Conservation (phyloP, 1,140 invertebrate species). For the Drosophila malerkotliana region DNA sequence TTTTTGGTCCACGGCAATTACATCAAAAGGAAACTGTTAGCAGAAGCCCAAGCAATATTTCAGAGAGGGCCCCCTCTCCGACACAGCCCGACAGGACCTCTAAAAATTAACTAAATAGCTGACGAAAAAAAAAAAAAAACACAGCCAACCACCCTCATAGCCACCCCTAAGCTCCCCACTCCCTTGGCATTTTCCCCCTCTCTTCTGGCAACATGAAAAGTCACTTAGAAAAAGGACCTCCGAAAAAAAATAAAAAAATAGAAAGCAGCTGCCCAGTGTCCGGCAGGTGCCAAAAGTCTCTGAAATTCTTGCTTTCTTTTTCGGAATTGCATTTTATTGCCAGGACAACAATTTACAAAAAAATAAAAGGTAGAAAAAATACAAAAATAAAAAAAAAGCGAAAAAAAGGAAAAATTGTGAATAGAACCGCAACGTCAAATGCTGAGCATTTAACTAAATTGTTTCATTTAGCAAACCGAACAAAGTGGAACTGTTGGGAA, state of each 20-base stretch:
- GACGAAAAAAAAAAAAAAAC: not conserved
- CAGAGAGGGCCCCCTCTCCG: conserved; percentile 33
- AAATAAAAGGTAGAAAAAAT: not conserved
- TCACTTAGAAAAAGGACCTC: conserved; percentile 44
- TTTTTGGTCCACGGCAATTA: conserved; percentile 59
- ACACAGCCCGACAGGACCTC: conserved; percentile 34
- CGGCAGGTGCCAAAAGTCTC: conserved; percentile 29
- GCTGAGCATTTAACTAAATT: conserved; percentile 54
- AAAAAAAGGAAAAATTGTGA: not conserved
- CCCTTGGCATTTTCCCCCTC: too few species aligned
- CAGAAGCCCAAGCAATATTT: conserved; percentile 63
- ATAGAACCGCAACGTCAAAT: conserved; percentile 41
- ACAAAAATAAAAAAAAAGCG: not conserved
- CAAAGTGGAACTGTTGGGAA: conserved; percentile 26
- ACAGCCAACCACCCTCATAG: not conserved
- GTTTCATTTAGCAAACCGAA: conserved; percentile 42
- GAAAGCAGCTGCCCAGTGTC: conserved; percentile 8
- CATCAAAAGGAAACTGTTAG: conserved; percentile 73
- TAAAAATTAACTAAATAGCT: conserved; percentile 76
- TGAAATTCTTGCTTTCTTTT: conserved; percentile 24
- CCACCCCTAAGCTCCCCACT: not conserved
- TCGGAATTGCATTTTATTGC: conserved; percentile 64
- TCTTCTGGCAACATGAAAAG: conserved; percentile 51
- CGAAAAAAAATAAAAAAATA: not conserved
- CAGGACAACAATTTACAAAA: conserved; percentile 16